phyloP scores from a whole-genome alignment of 2,888 invertebrate species.

The Rosalia funebris region DNA sequence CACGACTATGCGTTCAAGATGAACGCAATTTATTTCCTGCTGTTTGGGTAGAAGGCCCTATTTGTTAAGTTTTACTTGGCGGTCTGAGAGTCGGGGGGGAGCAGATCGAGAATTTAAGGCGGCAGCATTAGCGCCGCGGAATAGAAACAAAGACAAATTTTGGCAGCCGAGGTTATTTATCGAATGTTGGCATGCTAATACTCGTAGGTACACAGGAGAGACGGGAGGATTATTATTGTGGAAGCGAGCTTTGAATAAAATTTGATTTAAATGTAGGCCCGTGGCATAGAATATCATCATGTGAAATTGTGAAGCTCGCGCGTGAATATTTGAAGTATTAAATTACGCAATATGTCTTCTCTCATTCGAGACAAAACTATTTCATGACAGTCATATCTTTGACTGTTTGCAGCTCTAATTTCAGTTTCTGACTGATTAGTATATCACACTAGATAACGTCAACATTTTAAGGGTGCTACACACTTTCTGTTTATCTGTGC shows the following conservation, averaged over 20 bases:
- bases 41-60: slow-evolving; percentile 24
- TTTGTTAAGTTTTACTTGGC: slow-evolving; percentile 26
- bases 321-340: too few species aligned
- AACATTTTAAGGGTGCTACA: too few species aligned
- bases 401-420: too few species aligned
- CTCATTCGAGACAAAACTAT: too few species aligned
- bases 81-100: slow-evolving; percentile 8
- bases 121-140: slow-evolving; percentile 8
- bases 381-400: too few species aligned
- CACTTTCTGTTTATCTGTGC: too few species aligned
- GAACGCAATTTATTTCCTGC: slow-evolving; percentile 22
- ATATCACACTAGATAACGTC: too few species aligned
- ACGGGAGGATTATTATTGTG: not conserved
- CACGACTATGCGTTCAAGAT: slow-evolving; percentile 22
- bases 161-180: not conserved
- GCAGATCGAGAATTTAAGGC: slow-evolving; percentile 8
- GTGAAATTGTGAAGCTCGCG: too few species aligned
- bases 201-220: not conserved
- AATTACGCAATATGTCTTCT: too few species aligned
- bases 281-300: too few species aligned
- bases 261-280: not conserved
- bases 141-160: slow-evolving; percentile 7
- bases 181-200: not conserved
- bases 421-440: too few species aligned
- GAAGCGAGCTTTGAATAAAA: not conserved